Base-by-base conservation (phyloP, 2,113 vertebrate genomes). In the Sinocyclocheilus anshuiensis region DNA sequence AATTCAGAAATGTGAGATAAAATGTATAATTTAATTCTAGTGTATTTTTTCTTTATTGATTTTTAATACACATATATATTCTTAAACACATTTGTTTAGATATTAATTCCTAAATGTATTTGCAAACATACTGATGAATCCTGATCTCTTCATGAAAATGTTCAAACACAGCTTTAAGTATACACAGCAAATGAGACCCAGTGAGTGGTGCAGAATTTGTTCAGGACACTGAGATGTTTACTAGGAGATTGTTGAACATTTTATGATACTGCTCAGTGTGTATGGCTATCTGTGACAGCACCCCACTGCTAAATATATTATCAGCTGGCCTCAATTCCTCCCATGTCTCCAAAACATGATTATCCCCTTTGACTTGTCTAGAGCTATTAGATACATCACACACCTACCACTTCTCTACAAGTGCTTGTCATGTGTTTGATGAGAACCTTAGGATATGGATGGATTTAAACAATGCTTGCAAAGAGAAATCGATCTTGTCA, bases 331-430 rank as follows among this genome's bases (percentile, higher is more conserved):
- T 81, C 61, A 24, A 50, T 81, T 65, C 61, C 79, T 48, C n/a
- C 61, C 79, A 81, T 67, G 39, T 48, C 79, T 81, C 39, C 79
- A 81, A 81, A 81, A 81, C 61, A 81, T 50, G 79, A 81, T 81
- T 81, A 81, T 65, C 15, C 22, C 20, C 79, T 81, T 67, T 65
- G 79, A 81, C 59, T 81, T 63, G 57, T 42, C 42, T 65, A 63
- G 39, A 42, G 61, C 59, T 67, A 29, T 81, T 48, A 81, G 39
- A 81, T 81, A 20, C 36, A 67, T 45, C 39, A 81, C 42, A 48
- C 59, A 63, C 61, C 79, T 26, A 42, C 59, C n/a, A 50, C 24
- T 26, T n/a, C 79, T 67, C 61, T 45, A 45, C 42, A 65, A 81
- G 24, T 45, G 15, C 42, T 20, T 48, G 79, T 20, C 61, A 81